These are phyloP conservation scores for Zaprionus obscuricornis DNA, from an alignment of 2,888 invertebrate genomes.

Conservation along the genomic window DNA sequence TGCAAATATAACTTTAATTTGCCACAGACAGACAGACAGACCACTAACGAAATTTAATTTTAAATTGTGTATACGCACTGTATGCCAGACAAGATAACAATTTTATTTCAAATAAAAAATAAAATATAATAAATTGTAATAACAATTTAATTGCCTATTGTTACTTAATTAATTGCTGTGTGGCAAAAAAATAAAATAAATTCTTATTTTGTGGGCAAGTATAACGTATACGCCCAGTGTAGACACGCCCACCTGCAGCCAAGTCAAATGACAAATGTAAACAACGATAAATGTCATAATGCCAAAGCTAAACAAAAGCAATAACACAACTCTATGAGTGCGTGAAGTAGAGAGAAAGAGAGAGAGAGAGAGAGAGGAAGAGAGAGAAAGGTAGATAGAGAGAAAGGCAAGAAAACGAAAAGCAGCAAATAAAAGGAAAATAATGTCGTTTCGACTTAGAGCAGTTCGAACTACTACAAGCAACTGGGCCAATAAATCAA, in stretches of 20 bases:
- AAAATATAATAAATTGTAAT: slow-evolving; percentile 20
- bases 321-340: not conserved
- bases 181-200: too few species aligned
- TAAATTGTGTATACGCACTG: slow-evolving; percentile 29
- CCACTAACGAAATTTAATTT: not conserved
- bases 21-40: slow-evolving; percentile 8
- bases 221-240: too few species aligned
- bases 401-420: not conserved
- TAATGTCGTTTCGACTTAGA: slow-evolving; percentile 34
- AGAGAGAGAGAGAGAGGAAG: not conserved
- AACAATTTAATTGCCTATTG: slow-evolving; percentile 3
- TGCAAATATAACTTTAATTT: slow-evolving; percentile 29
- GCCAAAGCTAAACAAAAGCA: slow-evolving; percentile 32
- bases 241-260: slow-evolving; percentile 15
- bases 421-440: slow-evolving; percentile 20
- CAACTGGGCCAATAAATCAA: slow-evolving; percentile 69
- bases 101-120: not conserved
- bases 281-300: slow-evolving; percentile 57
- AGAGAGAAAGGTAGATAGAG: not conserved
- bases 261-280: slow-evolving; percentile 38
- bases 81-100: not conserved
- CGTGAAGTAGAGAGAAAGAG: slow-evolving; percentile 3
- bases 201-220: slow-evolving; percentile 20
- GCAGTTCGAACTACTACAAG: slow-evolving; percentile 34
- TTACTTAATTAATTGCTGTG: slow-evolving; percentile 14